Evolutionary conservation across 1,140 invertebrate species (phyloP), one percentile per base, ranked within the genome.

Genomic region (Cherax destructor): DNA sequence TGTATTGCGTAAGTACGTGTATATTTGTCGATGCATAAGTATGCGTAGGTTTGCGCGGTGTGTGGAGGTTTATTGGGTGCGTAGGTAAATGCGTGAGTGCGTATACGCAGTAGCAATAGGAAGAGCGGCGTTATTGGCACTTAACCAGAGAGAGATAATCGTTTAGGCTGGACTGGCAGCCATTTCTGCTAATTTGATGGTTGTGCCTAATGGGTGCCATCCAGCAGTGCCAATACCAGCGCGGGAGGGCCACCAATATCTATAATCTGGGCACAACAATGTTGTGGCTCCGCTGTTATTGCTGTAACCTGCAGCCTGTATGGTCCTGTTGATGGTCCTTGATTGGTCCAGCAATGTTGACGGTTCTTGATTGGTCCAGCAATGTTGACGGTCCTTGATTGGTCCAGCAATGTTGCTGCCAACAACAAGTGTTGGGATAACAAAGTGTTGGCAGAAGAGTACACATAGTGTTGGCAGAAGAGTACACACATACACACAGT

Each of bases 111-210:
- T 10, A 10, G 10, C 41, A 76, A 76, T 76, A 21, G 41, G 41
- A 76, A 10, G 56, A 59, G 56, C 16, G 56, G 56, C 49, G 83
- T 85, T 85, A 72, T 30, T 72, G 83, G 50, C 83, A 76, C 30
- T 86, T 56, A 18, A 76, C 47, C 69, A 49, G 83, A 52, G 50
- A n/a, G 21, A 76, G 69, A 49, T 86, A 86, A 86, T 86, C 83
- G 69, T 86, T 86, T 86, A 86, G 83, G 69, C 83, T 24, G 83
- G 83, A 86, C 41, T 30, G 59, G 72, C 69, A 52, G 69, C 83
- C 83, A 65, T 86, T 86, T 76, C 47, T 50, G 72, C 24, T 86
- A 86, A 76, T 86, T 86, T 86, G 83, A 86, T 86, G 83, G 83
- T 76, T 18, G 83, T 76, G 69, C 69, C 83, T 86, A 86, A 76